These are phyloP conservation scores for Drosophila bocki DNA, from an alignment of 1,140 invertebrate genomes.

Conservation along the genomic window DNA sequence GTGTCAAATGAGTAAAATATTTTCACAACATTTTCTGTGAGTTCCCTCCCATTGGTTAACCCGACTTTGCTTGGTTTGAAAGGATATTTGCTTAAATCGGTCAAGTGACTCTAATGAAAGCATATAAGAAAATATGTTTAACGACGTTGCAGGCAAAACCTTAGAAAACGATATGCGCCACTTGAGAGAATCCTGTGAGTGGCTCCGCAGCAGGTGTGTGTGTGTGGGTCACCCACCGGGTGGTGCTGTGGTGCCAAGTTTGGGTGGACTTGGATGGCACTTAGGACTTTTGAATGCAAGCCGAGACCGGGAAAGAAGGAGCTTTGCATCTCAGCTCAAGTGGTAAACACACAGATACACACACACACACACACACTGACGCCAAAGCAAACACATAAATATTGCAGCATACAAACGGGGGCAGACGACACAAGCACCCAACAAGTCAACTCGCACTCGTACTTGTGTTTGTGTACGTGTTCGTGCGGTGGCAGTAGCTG, in stretches of 20 bases:
- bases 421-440: constrained; percentile 66
- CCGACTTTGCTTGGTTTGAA: constrained; percentile 9
- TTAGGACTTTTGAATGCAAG: constrained; percentile 62
- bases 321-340: constrained; percentile 63
- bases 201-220: constrained; percentile 46
- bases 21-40: background rate
- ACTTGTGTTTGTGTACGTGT: constrained; percentile 47
- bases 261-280: constrained; percentile 42
- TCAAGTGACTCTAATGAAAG: constrained; percentile 58
- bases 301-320: constrained; percentile 48
- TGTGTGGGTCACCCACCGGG: constrained; percentile 14
- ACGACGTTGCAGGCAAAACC: constrained; percentile 57
- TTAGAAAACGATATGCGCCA: constrained; percentile 62
- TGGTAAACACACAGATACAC: constrained; percentile 61
- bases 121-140: constrained; percentile 56
- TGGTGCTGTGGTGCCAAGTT: constrained; percentile 10
- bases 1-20: background rate
- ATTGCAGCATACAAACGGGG: constrained; percentile 78
- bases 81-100: constrained; percentile 56
- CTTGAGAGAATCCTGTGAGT: constrained; percentile 50
- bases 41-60: background rate
- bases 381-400: constrained; percentile 57
- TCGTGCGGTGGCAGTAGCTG: constrained; percentile 33
- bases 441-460: constrained; percentile 66
- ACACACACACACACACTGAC: constrained; percentile 19